Conservation (phyloP, 1,140 invertebrate species). For the Cyphomyrmex costatus region DNA sequence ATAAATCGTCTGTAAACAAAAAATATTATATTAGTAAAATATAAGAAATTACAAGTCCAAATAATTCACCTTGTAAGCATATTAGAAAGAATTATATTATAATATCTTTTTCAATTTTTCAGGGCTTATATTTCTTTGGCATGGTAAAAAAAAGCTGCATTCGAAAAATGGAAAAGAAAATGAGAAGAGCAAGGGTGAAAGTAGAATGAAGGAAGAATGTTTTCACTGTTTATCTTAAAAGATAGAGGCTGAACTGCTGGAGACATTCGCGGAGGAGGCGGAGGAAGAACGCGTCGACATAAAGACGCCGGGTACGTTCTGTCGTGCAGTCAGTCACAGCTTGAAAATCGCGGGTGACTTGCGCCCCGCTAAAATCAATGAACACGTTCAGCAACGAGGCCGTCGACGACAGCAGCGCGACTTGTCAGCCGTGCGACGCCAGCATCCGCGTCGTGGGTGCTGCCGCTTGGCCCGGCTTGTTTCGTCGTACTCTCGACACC, state of each 20-base stretch:
- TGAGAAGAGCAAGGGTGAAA: neutral
- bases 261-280: neutral
- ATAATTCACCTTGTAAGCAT: neutral
- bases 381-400: constrained; percentile 63
- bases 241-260: neutral
- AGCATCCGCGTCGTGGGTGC: constrained; percentile 64
- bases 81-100: neutral
- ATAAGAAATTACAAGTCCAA: neutral
- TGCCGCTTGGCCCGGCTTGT: constrained; percentile 45
- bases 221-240: neutral
- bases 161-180: neutral
- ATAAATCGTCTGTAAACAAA: neutral
- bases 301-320: neutral
- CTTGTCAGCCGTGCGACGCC: constrained; percentile 59
- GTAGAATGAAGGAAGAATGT: neutral
- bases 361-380: constrained; percentile 85
- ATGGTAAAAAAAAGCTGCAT: neutral
- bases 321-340: neutral
- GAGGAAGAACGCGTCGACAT: neutral
- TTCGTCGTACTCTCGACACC: constrained; percentile 17
- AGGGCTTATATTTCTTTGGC: neutral
- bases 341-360: constrained; percentile 79
- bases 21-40: neutral
- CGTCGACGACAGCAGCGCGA: constrained; percentile 70
- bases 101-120: neutral